Evolutionary conservation across 2,113 vertebrate genomes (phyloP).

Genomic region (Calypte anna): DNA sequence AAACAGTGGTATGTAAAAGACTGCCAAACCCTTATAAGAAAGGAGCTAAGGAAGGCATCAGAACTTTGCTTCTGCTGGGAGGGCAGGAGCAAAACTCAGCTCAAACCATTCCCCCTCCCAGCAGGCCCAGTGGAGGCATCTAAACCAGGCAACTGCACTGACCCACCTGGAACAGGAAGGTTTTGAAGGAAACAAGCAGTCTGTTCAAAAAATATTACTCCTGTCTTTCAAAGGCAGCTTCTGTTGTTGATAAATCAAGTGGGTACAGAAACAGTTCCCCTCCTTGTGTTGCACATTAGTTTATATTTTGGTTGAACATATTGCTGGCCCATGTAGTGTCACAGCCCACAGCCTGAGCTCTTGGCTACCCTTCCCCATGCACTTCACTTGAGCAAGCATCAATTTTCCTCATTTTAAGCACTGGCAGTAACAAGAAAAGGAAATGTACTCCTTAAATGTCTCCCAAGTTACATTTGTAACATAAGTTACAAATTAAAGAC

Average conservation of each 20-base stretch:
- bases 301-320: neutral
- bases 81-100: neutral
- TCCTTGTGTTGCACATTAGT: neutral
- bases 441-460: neutral
- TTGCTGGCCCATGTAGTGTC: neutral
- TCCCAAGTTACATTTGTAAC: neutral
- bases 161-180: neutral
- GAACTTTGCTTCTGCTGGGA: neutral
- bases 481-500: neutral
- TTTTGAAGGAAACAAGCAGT: neutral
- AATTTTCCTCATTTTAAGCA: conserved; percentile 52
- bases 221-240: neutral
- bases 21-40: neutral
- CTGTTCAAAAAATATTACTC: neutral
- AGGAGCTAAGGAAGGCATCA: neutral
- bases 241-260: neutral
- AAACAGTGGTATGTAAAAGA: neutral
- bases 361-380: conserved; percentile 7
- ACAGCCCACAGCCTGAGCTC: neutral
- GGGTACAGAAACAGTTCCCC: neutral
- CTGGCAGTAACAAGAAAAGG: conserved; percentile 53
- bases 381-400: neutral
- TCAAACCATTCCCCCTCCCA: neutral
- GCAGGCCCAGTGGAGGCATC: neutral
- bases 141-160: neutral